A percentile compares a stretch with the other conserved stretches of the same genome.
Conservation (phyloP, 2,797 vertebrate species). For the Oreortyx pictus region DNA sequence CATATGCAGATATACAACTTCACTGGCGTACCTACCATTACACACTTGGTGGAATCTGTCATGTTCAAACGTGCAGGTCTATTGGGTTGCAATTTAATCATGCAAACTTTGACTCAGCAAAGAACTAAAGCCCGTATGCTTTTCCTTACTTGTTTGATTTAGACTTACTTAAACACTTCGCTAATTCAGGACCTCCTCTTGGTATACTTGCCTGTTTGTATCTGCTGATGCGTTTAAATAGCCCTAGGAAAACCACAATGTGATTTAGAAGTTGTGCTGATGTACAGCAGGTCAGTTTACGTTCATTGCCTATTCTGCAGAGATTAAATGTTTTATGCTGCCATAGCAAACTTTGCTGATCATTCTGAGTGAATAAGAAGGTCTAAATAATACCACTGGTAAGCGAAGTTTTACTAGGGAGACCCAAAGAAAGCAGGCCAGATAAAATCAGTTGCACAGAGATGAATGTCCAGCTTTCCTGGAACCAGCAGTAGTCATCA, state of each 20-base stretch:
- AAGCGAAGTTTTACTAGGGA: not conserved
- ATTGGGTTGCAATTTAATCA: not conserved
- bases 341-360: not conserved
- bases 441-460: not conserved
- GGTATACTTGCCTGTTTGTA: not conserved
- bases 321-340: not conserved
- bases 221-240: not conserved
- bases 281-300: not conserved
- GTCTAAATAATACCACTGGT: not conserved
- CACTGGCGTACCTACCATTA: not conserved
- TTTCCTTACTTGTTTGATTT: not conserved
- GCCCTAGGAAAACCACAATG: not conserved
- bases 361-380: not conserved
- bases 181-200: not conserved
- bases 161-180: not conserved
- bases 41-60: not conserved
- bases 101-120: conserved; percentile 4
- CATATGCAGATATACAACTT: conserved; percentile 10
- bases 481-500: not conserved
- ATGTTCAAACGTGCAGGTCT: not conserved
- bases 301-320: not conserved
- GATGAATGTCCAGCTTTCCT: not conserved
- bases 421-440: not conserved
- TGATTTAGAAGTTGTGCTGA: not conserved
- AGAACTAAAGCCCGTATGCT: not conserved